These are phyloP conservation scores for Tamias sibiricus DNA, from an alignment of 2,113 vertebrate genomes.

Conservation along the genomic window DNA sequence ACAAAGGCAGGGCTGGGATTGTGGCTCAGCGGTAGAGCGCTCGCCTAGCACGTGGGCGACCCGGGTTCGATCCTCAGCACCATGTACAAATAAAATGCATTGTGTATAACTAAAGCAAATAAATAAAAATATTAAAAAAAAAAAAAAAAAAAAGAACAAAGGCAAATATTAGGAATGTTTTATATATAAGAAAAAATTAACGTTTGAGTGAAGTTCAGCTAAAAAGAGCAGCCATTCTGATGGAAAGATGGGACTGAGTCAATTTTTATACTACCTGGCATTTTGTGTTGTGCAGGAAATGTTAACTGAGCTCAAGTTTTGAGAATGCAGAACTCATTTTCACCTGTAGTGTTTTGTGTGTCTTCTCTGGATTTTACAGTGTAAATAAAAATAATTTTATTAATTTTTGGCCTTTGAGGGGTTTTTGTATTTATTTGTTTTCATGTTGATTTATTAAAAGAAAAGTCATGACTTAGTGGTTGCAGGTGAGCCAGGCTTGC, in stretches of 20 bases:
- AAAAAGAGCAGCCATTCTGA: constrained; percentile 48
- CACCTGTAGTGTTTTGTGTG: neutral
- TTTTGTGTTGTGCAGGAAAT: constrained; percentile 59
- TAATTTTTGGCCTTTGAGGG: neutral
- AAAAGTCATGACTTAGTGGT: neutral
- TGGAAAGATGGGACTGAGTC: constrained; percentile 65
- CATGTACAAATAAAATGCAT: no score
- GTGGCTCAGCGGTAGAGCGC: no score
- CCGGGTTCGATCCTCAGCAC: no score
- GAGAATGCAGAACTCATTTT: neutral
- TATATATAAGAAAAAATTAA: no score
- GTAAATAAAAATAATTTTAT: neutral
- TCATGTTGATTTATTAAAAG: neutral
- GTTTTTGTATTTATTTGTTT: neutral
- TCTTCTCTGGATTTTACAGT: neutral
- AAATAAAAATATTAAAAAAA: no score
- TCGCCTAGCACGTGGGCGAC: no score
- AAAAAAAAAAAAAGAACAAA: neutral
- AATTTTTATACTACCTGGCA: neutral
- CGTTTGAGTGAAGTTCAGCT: constrained; percentile 36
- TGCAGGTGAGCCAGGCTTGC: no score
- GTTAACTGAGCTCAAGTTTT: neutral
- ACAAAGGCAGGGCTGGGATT: no score
- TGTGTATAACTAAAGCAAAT: no score
- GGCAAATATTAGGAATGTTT: neutral